Base-by-base conservation (phyloP, 2,797 vertebrate genomes). In the Pantherophis vulpinus region DNA sequence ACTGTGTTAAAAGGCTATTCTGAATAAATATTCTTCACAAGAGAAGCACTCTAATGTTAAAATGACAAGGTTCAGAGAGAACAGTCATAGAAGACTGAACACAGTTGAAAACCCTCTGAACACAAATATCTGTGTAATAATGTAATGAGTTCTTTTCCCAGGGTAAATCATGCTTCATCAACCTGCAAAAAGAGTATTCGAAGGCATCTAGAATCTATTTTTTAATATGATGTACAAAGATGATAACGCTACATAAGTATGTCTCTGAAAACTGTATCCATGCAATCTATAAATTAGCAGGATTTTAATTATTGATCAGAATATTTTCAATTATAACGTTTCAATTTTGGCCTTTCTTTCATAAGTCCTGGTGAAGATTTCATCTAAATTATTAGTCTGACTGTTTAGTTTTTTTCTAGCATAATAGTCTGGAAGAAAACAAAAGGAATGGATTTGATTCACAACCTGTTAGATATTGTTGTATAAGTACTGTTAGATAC, bases 121-220 rank as follows among this genome's bases (percentile, higher is more conserved):
- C 61, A 92, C 61, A 74, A 92, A 74, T 88, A 88, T n/a, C 25
- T 74, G 63, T 88, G 63, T 88, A 88, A 74, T 92, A 92, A 79
- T 88, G 58, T 92, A 92, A 70, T 74, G 87, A 88, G 86, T 88
- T 88, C 37, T 92, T 79, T 74, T 92, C 87, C 86, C 86, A 74
- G 63, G 55, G 54, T 74, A 88, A 47, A 88, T 88, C 91, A 74
- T 88, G 54, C 61, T 92, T 92, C 91, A 88, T 55, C 86, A 88
- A 27, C 9, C 59, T 93, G 0, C 87, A 90, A 92, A 93, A 94
- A 94, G 25, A 54, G 58, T 93, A 25, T 32, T 88, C 9, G 13
- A 90, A 94, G 42, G 79, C 93, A 92, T 27, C 88, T 86, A 27
- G 51, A 94, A 2, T 13, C 32, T 94, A 63, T 86, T 93, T 83